phyloP scores from a whole-genome alignment of 2,113 vertebrate genomes.

The Catharus fuscescens region DNA sequence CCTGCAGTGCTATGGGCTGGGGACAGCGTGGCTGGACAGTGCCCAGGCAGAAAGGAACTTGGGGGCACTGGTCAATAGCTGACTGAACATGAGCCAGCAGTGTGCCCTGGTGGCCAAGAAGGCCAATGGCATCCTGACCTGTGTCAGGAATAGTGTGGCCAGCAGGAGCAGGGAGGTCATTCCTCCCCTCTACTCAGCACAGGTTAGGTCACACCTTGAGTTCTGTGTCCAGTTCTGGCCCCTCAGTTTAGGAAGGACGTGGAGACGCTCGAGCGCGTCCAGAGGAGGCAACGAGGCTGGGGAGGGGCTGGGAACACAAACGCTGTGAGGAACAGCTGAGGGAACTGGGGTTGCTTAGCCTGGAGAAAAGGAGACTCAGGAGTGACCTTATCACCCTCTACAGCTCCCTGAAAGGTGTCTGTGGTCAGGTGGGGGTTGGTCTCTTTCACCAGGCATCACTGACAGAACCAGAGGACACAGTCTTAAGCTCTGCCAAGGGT shows the following conservation, averaged over 20 bases:
- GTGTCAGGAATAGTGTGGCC: background rate
- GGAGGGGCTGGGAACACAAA: background rate
- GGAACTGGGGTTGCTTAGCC: too few relatives aligned
- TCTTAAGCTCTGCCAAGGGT: too few relatives aligned
- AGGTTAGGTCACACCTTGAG: background rate
- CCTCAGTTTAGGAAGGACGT: background rate
- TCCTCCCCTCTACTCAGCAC: background rate
- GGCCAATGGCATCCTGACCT: background rate
- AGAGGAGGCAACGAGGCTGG: background rate
- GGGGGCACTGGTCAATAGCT: fast-evolving
- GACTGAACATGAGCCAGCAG: background rate
- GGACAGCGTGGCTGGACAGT: background rate
- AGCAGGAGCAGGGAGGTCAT: background rate
- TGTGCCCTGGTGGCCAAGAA: background rate
- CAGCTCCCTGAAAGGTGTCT: background rate
- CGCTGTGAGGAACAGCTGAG: too few relatives aligned
- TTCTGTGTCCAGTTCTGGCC: background rate
- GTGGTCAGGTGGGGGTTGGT: background rate
- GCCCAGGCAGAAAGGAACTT: background rate
- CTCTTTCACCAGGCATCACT: background rate
- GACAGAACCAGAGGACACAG: background rate
- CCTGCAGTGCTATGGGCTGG: background rate
- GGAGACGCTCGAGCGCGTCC: fast-evolving
- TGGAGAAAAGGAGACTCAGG: too few relatives aligned
- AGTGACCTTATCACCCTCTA: background rate